Base-by-base conservation (phyloP, 2,888 invertebrate species). In the Abrostola triplasia region DNA sequence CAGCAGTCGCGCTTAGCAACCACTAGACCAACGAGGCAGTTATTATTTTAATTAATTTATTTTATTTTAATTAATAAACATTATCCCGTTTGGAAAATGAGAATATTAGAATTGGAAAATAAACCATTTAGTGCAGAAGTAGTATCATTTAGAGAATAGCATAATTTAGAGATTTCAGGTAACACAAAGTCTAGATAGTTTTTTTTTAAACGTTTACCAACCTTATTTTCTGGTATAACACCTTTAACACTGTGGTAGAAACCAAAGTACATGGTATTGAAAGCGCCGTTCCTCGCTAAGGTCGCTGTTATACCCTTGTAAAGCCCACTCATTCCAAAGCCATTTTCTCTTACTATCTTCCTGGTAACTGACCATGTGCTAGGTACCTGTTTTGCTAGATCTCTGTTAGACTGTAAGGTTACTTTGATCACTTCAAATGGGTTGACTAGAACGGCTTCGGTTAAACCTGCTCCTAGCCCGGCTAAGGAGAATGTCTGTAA, bases 391-490 rank as follows among this genome's bases (percentile, higher is more conserved):
- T 95, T 94, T 37, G 96, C 95, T 54, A 95, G 92, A 0, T 96
- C 94, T 62, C 96, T 96, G 84, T 98, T 97, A 0, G 98, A 96
- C 87, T 98, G 98, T 68, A 98, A 90, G 1, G 96, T 96, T n/a
- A 99, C 98, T 95, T 99, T 99, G 0, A 99, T 98, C 40, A 98
- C 98, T 95, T 99, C 99, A 88, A 99, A 99, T 0, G 99, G 99
- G 92, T 99, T 99, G 0, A 98, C 97, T 59, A 98, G 95, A 70
- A 99, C 95, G 6, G 97, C 98, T 93, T 99, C 99, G n/a, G 99
- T 97, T 2, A 98, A 91, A 54, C 99, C 99, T 51, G 98, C 98
- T 63, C 97, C 96, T 10, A 98, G 93, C 48, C 99, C 99, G 68
- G 99, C 98, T 81, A 98, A 89, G 5, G 98, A 96, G 89, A 97